Evolutionary conservation across 2,797 vertebrate genomes (phyloP).

Genomic region (Hypotaenidia okinawae): DNA sequence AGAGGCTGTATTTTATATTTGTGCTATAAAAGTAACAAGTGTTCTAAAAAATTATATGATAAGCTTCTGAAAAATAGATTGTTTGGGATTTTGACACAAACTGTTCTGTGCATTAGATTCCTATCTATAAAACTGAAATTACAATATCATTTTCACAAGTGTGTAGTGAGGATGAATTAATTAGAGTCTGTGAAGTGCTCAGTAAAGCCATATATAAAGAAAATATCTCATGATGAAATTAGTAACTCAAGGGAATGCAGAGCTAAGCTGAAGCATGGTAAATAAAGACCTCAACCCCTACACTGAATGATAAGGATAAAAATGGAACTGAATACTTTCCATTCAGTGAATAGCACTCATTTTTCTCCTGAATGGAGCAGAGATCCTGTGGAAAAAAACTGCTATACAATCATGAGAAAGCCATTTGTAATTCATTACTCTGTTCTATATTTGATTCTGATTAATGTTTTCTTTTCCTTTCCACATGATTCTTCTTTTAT

Average conservation of each 20-base stretch:
- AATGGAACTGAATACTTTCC: conserved; percentile 65
- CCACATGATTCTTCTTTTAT: conserved; percentile 62
- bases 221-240: not conserved
- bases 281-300: conserved; percentile 46
- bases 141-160: not conserved
- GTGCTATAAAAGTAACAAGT: not conserved
- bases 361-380: conserved; percentile 67
- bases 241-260: conserved; percentile 17
- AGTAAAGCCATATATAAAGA: not conserved
- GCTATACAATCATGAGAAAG: conserved; percentile 64
- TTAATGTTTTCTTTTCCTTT: conserved; percentile 63
- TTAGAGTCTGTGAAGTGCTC: not conserved
- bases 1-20: not conserved
- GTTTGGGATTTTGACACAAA: conserved; percentile 10
- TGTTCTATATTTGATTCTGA: conserved; percentile 68
- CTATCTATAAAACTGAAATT: not conserved
- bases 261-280: conserved; percentile 27
- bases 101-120: not conserved
- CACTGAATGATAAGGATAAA: conserved; percentile 59
- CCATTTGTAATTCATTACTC: conserved; percentile 69
- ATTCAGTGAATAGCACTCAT: conserved; percentile 63
- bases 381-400: conserved; percentile 61
- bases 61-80: not conserved
- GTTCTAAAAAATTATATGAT: not conserved
- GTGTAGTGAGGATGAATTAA: conserved; percentile 19